Percentiles rank a stretch among this genome's conserved stretches.
Conservation (phyloP, 2,888 invertebrate species). For the Noctua comes region DNA sequence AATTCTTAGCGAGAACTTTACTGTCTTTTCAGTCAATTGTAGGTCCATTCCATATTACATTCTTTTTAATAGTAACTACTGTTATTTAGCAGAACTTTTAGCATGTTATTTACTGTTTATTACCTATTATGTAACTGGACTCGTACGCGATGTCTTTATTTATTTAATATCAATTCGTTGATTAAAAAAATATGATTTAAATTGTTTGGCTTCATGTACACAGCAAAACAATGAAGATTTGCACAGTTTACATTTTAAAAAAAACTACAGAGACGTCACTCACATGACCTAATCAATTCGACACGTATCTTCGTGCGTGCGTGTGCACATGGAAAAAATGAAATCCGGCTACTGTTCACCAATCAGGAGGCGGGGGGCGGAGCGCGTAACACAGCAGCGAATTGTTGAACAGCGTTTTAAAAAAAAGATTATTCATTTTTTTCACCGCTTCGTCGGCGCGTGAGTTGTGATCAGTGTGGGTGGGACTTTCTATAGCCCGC, state of each 20-base stretch:
- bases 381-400: slow-evolving; percentile 87
- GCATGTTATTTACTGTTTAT: neutral
- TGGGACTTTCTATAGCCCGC: slow-evolving; percentile 88
- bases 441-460: slow-evolving; percentile 69
- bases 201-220: neutral
- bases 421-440: slow-evolving; percentile 78
- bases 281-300: slow-evolving; percentile 68
- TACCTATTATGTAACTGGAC: neutral
- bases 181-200: neutral
- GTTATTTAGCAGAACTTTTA: neutral
- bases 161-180: neutral
- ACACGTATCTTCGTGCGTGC: slow-evolving; percentile 66
- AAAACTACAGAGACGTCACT: slow-evolving; percentile 36
- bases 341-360: slow-evolving; percentile 85
- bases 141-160: neutral
- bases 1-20: neutral
- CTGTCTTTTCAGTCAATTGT: neutral
- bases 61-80: neutral
- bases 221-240: neutral
- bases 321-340: slow-evolving; percentile 72
- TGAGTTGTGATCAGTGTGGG: slow-evolving; percentile 81
- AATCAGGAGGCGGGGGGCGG: slow-evolving; percentile 83
- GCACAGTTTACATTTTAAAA: slow-evolving; percentile 2
- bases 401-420: slow-evolving; percentile 75
- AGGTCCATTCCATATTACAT: neutral